Percentiles rank a stretch among this genome's conserved stretches.
Evolutionary conservation across 2,797 vertebrate genomes (phyloP).

Genomic region (Myioborus miniatus): DNA sequence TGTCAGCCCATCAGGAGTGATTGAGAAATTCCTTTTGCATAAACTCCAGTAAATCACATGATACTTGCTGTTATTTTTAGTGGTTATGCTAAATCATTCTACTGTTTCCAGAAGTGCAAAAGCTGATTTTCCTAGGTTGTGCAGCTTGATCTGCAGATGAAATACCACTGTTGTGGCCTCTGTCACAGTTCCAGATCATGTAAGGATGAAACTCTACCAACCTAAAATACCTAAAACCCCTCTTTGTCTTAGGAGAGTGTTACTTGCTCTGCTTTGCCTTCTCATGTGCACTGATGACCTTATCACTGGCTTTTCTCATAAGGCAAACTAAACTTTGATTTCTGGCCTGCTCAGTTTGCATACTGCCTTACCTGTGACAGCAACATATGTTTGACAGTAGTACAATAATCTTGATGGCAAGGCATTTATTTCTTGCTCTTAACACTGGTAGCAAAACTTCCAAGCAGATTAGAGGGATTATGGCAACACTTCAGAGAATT

Average conservation of each 20-base stretch:
- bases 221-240: not conserved
- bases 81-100: not conserved
- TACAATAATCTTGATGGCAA: not conserved
- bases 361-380: not conserved
- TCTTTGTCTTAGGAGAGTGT: not conserved
- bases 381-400: not conserved
- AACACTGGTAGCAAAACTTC: not conserved
- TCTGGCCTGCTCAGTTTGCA: not conserved
- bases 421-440: not conserved
- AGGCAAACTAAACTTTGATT: not conserved
- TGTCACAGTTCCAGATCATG: not conserved
- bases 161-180: not conserved
- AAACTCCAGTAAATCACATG: not conserved
- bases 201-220: not conserved
- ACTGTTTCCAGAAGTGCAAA: not conserved
- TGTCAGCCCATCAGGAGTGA: not conserved
- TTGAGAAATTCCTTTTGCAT: slow-evolving; percentile 13
- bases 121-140: not conserved
- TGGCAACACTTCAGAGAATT: not conserved
- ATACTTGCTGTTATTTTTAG: not conserved
- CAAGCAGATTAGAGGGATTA: not conserved
- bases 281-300: not conserved
- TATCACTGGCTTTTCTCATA: not conserved
- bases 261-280: not conserved
- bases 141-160: not conserved